Evolutionary conservation across 2,113 vertebrate species (phyloP), one percentile per base, ranked within the genome.

Genomic region (Taxidea taxus): DNA sequence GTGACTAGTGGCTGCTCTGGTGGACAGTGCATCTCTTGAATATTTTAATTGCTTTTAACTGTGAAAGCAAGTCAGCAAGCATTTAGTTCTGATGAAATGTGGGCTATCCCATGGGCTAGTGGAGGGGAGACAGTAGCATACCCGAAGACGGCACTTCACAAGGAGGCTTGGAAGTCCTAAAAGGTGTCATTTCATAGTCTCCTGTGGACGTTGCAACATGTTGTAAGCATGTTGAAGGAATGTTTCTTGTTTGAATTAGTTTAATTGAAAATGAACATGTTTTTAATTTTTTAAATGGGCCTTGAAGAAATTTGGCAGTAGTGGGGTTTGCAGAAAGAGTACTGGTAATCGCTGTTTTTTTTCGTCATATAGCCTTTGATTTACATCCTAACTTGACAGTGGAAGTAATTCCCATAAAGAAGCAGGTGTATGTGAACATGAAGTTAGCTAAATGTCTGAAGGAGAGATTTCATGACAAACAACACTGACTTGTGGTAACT

Each of bases 261-360:
- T 96, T 94, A 93, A 62, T 60, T 85, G 74, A 84, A 95, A 92
- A 34, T 37, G 20, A 91, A 88, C 47, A 27, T 68, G 31, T 84
- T 91, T 88, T 95, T 81, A 82, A 91, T 80, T 95, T 96, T 93
- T 78, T 83, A 39, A 90, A 54, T 80, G 54, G 31, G 44, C 39
- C 47, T 93, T 90, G 49, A 82, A 87, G 85, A 95, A 62, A 88
- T 56, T 74, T 82, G 72, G 14, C 56, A 78, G 21, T 37, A 84
- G 42, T 77, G 23, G 31, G 18, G 11, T 95, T 87, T 62, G 78
- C 20, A 94, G 58, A 89, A 82, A 29, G 78, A 81, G 64, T 29
- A 68, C 37, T 72, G 66, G 74, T 84, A 90, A 70, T 94, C 58
- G 31, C 72, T 82, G 23, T 31, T 86, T 56, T 89, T 56, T 94